Base-by-base conservation (phyloP, 2,113 vertebrate genomes). In the Callopanchax toddi region DNA sequence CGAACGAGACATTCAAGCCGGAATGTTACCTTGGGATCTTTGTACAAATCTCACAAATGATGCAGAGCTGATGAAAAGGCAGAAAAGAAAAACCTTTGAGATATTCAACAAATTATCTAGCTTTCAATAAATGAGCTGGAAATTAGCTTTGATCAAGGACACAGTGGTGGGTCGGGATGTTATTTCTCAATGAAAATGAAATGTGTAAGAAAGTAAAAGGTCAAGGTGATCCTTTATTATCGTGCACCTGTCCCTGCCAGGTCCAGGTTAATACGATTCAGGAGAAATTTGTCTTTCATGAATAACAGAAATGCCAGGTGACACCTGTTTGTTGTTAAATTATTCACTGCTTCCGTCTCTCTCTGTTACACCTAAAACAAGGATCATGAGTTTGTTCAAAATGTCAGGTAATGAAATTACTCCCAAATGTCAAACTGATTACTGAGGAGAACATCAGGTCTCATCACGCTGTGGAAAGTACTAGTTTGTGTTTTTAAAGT, bases 231-330 rank as follows among this genome's bases (percentile, higher is more conserved):
- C 29, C 3, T 13, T 55, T 46, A 46, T 78, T 63, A 81, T 49
- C 45, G 84, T 70, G 49, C 54, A 71, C 36, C 43, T 37, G 52
- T 54, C 29, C 29, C 46, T 62, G 25, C 59, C 36, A 59, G 40
- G 46, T 20, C 39, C 9, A 11, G 67, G 21, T 18, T 53, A 74
- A 71, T 82, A 74, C 71, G 85, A 78, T 22, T 76, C 29, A 39
- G 17, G 53, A 25, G 32, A 29, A 34, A 55, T 67, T 61, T 51
- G 39, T 69, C 36, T 60, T 79, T 74, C 57, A 79, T 73, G 44
- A 63, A 48, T 50, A 75, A 69, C 60, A 51, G 13, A 69, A 64
- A 40, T 53, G 55, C 48, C 34, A 60, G 46, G 59, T 67, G 74
- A 88, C 18, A 64, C 68, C 49, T 42, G 12, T 53, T 25, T 17